A percentile compares a stretch with the other conserved stretches of the same genome.
phyloP scores from a whole-genome alignment of 2,113 vertebrate genomes.

The Semicossyphus pulcher region DNA sequence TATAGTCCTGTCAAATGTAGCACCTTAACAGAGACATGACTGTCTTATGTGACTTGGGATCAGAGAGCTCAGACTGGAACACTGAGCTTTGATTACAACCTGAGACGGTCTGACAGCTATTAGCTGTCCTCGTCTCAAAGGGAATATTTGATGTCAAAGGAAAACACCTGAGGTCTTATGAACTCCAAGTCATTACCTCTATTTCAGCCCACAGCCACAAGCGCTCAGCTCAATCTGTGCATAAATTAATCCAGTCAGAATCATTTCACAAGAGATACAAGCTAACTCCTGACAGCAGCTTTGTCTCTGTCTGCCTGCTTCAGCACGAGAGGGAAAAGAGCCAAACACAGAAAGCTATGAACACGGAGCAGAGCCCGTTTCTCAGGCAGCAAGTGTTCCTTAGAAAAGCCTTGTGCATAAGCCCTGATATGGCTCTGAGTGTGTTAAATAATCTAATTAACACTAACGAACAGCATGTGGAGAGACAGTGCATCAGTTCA shows the following conservation, averaged over 20 bases:
- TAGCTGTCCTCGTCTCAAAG: constrained; percentile 33
- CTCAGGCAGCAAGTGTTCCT: not conserved
- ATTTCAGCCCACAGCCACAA: constrained; percentile 17
- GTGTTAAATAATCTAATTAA: constrained; percentile 36
- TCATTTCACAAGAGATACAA: constrained; percentile 35
- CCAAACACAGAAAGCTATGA: constrained; percentile 23
- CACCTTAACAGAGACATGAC: constrained; percentile 16
- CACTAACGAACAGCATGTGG: not conserved
- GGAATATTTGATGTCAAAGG: constrained; percentile 57
- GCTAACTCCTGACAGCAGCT: constrained; percentile 51
- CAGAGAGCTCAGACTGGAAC: constrained; percentile 21
- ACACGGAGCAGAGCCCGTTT: constrained; percentile 26
- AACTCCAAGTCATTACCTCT: constrained; percentile 8
- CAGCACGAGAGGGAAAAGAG: constrained; percentile 6
- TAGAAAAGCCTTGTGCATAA: constrained; percentile 1
- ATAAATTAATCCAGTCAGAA: constrained; percentile 46
- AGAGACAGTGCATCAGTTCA: not conserved
- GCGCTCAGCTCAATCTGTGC: constrained; percentile 33
- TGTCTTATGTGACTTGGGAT: constrained; percentile 32
- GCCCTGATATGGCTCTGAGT: constrained; percentile 8
- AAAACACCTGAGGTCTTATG: constrained; percentile 16
- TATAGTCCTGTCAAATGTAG: too few relatives aligned
- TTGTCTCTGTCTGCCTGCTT: constrained; percentile 45
- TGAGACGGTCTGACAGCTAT: constrained; percentile 34
- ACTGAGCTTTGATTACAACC: constrained; percentile 36